Evolutionary conservation across 2,888 invertebrate genomes (phyloP), one percentile per base, ranked within the genome.

Genomic region (Microdon myrmicae): DNA sequence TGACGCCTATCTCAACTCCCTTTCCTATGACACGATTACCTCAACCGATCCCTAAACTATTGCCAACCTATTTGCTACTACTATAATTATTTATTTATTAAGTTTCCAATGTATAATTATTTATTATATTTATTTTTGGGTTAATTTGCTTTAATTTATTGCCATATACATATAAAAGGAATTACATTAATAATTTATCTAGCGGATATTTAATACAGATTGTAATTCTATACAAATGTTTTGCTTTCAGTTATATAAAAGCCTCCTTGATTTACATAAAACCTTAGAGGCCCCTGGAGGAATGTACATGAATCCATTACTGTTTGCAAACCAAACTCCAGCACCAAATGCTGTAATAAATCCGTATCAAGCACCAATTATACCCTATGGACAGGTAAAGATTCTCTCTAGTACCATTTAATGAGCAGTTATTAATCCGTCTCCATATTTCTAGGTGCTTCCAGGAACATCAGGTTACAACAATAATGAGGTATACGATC

Each of bases 281-380:
- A 74, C 75, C 43, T 69, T 79, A 34, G 72, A 73, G 23, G 75
- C 78, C 56, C 78, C 79, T 12, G 75, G 75, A 45, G 79, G 78
- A 38, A 73, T 78, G 74, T 78, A 77, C 39, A 76, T 77, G 75
- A 77, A 74, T 72, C 79, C 79, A 12, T 67, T 78, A 68, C 70
- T 78, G 9, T 78, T 74, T 67, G 72, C 77, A 45, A 78, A 78
- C 68, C 77, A 78, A 68, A 71, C 75, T 66, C 71, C 74, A 5
- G 70, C 70, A n/a, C 73, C 76, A 6, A 73, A 76, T 32, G 20
- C 54, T 5, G 19, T 13, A 5, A 26, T 37, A 3, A 17, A 31
- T 12, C 35, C 49, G 1, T 58, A 41, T 20, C 41, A 8, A 17
- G 14, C 17, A 10, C 55, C 26, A 10, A 14, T 53, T 1, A 19